Percentiles rank a stretch among this genome's conserved stretches.
Conservation (phyloP, 2,888 invertebrate species). For the Nineta flava region DNA sequence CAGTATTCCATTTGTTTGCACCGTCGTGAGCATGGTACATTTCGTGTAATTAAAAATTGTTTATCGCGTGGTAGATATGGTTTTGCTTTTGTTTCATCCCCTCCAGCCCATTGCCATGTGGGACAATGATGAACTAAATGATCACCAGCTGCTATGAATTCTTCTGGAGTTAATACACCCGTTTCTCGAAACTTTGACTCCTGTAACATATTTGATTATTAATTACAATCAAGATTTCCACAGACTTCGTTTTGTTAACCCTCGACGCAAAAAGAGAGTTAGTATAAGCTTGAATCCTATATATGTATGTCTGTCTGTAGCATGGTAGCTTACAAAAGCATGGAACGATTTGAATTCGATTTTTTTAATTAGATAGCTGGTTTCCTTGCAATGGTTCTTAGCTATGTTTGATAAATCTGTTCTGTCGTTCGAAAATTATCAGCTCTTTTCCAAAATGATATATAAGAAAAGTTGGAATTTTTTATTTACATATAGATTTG, state of each 20-base stretch:
- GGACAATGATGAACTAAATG: slow-evolving; percentile 98
- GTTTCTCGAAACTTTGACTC: slow-evolving; percentile 96
- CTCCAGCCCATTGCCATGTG: slow-evolving; percentile 96
- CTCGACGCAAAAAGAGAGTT: background rate
- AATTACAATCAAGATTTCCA: background rate
- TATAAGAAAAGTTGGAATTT: no score
- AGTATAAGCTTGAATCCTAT: no score
- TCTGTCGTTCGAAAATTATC: no score
- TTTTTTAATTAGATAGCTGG: no score
- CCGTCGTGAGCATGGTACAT: slow-evolving; percentile 91
- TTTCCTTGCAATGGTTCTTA: no score
- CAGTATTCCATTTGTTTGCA: slow-evolving; percentile 94
- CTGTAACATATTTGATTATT: slow-evolving; percentile 29
- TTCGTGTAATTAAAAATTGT: slow-evolving; percentile 92
- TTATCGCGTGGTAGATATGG: slow-evolving; percentile 86
- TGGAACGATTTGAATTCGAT: no score
- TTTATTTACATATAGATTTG: no score
- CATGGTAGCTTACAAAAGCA: no score
- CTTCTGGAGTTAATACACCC: slow-evolving; percentile 96
- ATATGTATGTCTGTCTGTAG: no score
- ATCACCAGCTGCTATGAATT: slow-evolving; percentile 97
- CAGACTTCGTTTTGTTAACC: background rate
- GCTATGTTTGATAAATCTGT: no score
- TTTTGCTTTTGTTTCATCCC: slow-evolving; percentile 79
- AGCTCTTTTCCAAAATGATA: no score